Base-by-base conservation (phyloP, 92 coral and sea anemone species). In the Hydrozoanthus gracilis region DNA sequence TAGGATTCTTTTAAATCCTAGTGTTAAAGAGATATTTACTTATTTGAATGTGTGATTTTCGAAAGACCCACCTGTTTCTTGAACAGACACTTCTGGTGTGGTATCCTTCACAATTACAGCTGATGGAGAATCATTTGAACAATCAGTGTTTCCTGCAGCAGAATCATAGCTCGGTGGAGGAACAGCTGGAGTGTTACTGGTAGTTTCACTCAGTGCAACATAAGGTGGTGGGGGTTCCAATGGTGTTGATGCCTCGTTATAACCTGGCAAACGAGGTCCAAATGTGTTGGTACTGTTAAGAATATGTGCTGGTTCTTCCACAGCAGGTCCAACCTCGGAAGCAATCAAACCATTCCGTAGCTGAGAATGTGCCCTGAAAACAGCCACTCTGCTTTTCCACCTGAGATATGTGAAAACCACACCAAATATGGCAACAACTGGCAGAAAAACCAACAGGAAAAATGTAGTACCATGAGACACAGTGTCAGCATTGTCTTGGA, bases 171-270 rank as follows among this genome's bases (percentile, higher is more conserved):
- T 76, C n/a, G 82, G 82, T 27, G 82, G 82, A 7, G 16, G 48
- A 62, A 51, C 67, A 62, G 35, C 85, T 17, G 49, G 20, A 4
- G 16, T 13, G 12, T 66, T 48, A 10, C 18, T 64, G 69, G 9
- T 18, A 46, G 44, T 65, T 48, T 49, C 85, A 7, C 10, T 56
- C 7, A 11, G 73, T 17, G n/a, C 48, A 14, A 64, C 73, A 11
- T 80, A 80, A 46, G 85, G 85, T 12, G 85, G 85, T 11, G 85
- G 85, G 4, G 85, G 85, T 49, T 80, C 85, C 72, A 64, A 20
- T n/a, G 85, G 75, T 66, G 85, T 47, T 3, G 58, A 14, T 4
- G 85, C 17, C 61, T 80, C 85, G 2, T 60, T 45, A 18, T 80
- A 80, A 51, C 85, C 62, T 48, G 85, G 85, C n/a, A 80, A 10